Conservation (phyloP, 2,113 vertebrate genomes). For the Grallaria varia region DNA sequence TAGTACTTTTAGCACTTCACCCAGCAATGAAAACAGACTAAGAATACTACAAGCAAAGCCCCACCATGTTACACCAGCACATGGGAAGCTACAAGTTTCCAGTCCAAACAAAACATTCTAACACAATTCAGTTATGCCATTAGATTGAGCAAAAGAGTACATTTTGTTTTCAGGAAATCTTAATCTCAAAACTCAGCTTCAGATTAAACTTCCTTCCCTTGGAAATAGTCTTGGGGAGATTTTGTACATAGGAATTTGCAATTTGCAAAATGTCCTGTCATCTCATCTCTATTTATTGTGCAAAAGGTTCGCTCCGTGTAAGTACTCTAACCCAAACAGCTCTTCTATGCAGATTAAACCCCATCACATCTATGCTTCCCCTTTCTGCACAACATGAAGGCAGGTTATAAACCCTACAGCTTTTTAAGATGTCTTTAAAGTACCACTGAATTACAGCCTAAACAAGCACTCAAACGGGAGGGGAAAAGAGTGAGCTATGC, state of each 20-base stretch:
- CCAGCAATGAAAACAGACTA: not conserved
- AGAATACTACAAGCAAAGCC: not conserved
- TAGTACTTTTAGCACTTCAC: not conserved
- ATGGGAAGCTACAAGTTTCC: not conserved
- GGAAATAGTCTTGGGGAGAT: not conserved
- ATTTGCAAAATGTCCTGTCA: not conserved
- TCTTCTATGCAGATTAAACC: not conserved
- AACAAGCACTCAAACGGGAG: not conserved
- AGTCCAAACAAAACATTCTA: not conserved
- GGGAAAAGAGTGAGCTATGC: not conserved
- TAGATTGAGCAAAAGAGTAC: not conserved
- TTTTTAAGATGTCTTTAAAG: not conserved
- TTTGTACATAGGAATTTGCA: not conserved
- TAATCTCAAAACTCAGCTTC: not conserved
- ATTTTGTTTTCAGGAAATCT: not conserved
- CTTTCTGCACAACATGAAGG: not conserved
- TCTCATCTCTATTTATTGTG: not conserved
- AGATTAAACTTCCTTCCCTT: not conserved
- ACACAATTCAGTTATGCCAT: not conserved
- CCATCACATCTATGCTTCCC: not conserved
- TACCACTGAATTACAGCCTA: not conserved
- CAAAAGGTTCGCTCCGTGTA: not conserved
- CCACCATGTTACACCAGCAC: not conserved
- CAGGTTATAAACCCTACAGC: not conserved
- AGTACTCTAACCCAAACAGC: not conserved